Evolutionary conservation across 2,797 vertebrate genomes (phyloP), one percentile per base, ranked within the genome.

Genomic region (Myiotriccus ornatus): DNA sequence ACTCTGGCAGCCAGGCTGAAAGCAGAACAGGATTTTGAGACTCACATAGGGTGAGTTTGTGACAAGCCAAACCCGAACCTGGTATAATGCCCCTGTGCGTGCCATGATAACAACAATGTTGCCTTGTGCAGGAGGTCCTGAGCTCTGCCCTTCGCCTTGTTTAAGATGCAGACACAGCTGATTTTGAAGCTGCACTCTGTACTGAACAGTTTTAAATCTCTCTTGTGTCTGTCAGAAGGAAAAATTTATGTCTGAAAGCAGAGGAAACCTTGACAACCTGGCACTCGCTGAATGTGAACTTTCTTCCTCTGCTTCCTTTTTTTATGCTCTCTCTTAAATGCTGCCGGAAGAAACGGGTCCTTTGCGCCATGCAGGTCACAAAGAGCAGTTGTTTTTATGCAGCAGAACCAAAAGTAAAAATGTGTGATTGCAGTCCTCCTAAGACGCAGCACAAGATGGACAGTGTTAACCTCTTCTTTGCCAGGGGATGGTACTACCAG

Each of bases 221-320:
- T 80, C 69, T 71, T 75, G 41, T 60, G 60, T 56, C 53, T 88
- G 44, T 68, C 57, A 79, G 50, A 68, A 59, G 63, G 62, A 90
- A 78, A 90, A 75, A 74, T 32, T 34, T 25, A 24, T 68, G 70
- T 41, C 81, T 76, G 70, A 59, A 65, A 89, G 94, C 80, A 84
- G 35, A 89, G 87, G 89, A 93, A 96, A 94, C 96, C 96, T 79
- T 96, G 95, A 94, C 95, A 96, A 95, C 94, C 94, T 96, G 96
- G 95, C 96, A 89, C 46, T 84, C 0, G 0, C 70, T 96, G 90
- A 96, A 96, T 90, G 63, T 0, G 0, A 93, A 93, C 91, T 76
- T 93, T 88, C 88, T 89, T 96, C 84, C 84, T 91, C 59, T 84
- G 89, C 87, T 82, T 86, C 46, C 49, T 81, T 94, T 84, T 60